Percentiles rank a stretch among this genome's conserved stretches.
phyloP scores from a whole-genome alignment of 1,140 invertebrate species.

The Drosophila sucinea region DNA sequence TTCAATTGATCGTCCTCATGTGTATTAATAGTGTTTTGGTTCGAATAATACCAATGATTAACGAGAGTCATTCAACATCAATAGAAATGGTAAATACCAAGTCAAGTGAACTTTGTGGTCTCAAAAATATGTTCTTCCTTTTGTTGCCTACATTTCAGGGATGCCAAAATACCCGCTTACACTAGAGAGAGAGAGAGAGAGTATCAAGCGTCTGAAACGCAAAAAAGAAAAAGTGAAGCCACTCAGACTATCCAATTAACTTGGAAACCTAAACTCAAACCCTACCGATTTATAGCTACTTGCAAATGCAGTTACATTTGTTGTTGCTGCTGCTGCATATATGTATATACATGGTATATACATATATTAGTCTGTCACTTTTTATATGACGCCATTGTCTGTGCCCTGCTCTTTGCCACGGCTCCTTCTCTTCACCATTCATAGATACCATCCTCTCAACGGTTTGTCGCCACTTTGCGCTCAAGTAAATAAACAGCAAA shows the following conservation, averaged over 20 bases:
- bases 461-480: constrained; percentile 47
- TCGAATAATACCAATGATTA: too few species aligned
- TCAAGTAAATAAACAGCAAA: constrained; percentile 57
- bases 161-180: not conserved
- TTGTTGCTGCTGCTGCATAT: not conserved
- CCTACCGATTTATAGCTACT: constrained; percentile 15
- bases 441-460: constrained; percentile 6
- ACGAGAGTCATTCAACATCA: too few species aligned
- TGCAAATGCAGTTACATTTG: constrained; percentile 51
- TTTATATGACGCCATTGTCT: constrained; percentile 58
- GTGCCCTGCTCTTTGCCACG: constrained; percentile 30
- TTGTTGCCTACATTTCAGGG: not conserved
- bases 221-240: not conserved
- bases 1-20: not conserved
- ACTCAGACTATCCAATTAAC: constrained; percentile 9
- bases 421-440: constrained; percentile 1
- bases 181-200: not conserved
- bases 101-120: too few species aligned
- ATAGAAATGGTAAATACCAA: too few species aligned
- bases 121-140: not conserved
- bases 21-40: not conserved
- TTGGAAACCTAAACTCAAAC: constrained; percentile 7
- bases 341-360: constrained; percentile 26
- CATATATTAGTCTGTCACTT: constrained; percentile 53
- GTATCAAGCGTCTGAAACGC: not conserved